Percentiles rank a stretch among this genome's conserved stretches.
Evolutionary conservation across 2,888 invertebrate genomes (phyloP).

Genomic region (Penaeus monodon): DNA sequence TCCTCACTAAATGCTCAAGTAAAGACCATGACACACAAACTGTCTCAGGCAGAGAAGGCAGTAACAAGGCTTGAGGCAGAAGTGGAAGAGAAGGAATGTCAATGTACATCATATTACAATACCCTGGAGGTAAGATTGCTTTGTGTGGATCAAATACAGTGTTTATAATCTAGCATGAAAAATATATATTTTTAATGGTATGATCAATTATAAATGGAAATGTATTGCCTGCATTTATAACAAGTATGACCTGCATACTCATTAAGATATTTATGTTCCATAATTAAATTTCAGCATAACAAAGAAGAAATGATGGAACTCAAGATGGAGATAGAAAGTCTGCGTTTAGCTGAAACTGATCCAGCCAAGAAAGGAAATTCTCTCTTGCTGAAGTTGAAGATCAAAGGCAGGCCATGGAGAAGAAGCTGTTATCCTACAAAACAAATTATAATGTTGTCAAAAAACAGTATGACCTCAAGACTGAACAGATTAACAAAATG

Average conservation of each 20-base stretch:
- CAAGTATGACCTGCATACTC: too few species aligned
- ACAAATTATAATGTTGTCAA: conserved; percentile 39
- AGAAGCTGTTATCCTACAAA: conserved; percentile 37
- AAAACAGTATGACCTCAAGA: conserved; percentile 57
- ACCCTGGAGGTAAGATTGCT: conserved; percentile 50
- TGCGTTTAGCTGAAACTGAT: conserved; percentile 52
- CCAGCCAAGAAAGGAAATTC: conserved; percentile 61
- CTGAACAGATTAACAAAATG: conserved; percentile 49
- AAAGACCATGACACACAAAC: conserved; percentile 22
- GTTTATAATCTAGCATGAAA: too few species aligned
- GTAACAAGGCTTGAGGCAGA: conserved; percentile 18
- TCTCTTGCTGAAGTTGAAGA: conserved; percentile 64
- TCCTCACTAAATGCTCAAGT: conserved; percentile 26
- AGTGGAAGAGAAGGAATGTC: conserved; percentile 59
- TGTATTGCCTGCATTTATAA: too few species aligned
- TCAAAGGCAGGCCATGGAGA: conserved; percentile 56
- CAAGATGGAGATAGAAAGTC: conserved; percentile 48
- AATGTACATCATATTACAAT: conserved; percentile 57
- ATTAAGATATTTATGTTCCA: too few species aligned
- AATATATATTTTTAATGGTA: too few species aligned
- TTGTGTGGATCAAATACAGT: too few species aligned
- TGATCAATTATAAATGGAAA: too few species aligned
- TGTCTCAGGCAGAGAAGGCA: conserved; percentile 14
- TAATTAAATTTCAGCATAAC: conserved; percentile 34
- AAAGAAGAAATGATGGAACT: conserved; percentile 55